Evolutionary conservation across 2,113 vertebrate genomes (phyloP).

Genomic region (Rana temporaria): DNA sequence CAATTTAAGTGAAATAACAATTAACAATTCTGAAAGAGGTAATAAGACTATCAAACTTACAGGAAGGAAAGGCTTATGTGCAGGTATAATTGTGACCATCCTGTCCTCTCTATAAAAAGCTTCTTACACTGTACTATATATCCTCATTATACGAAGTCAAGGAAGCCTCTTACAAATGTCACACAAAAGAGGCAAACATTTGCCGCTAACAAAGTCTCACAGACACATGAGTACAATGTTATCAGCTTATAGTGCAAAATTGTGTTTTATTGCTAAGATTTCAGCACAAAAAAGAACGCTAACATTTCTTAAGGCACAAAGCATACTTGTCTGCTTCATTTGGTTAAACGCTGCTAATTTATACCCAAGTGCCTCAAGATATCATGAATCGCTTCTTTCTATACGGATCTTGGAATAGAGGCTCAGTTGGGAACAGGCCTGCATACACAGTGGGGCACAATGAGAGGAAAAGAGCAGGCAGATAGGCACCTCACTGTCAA

Average conservation of each 20-base stretch:
- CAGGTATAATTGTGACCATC: conserved; percentile 25
- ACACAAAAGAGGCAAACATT: conserved; percentile 38
- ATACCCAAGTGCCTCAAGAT: conserved; percentile 9
- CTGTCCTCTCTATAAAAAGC: conserved; percentile 7
- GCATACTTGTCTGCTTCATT: conserved; percentile 9
- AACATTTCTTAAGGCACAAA: conserved; percentile 11
- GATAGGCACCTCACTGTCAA: conserved; percentile 40
- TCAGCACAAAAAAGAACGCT: neutral
- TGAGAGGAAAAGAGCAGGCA: conserved; percentile 1
- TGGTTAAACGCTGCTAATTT: conserved; percentile 28
- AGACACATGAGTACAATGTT: conserved; percentile 10
- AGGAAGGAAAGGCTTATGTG: conserved; percentile 16
- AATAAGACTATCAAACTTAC: neutral
- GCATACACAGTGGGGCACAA: conserved; percentile 4
- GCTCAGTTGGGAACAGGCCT: conserved; percentile 1
- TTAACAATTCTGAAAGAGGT: neutral
- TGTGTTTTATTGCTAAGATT: conserved; percentile 19
- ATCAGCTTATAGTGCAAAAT: conserved; percentile 11
- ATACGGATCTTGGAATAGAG: neutral
- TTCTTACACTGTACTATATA: conserved; percentile 6
- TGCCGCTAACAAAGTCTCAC: conserved; percentile 38
- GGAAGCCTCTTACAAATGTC: conserved; percentile 9
- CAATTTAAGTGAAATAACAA: neutral
- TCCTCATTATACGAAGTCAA: conserved; percentile 12
- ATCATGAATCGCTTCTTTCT: conserved; percentile 33